phyloP scores from a whole-genome alignment of 2,888 invertebrate species.

The Zootermopsis nevadensis region DNA sequence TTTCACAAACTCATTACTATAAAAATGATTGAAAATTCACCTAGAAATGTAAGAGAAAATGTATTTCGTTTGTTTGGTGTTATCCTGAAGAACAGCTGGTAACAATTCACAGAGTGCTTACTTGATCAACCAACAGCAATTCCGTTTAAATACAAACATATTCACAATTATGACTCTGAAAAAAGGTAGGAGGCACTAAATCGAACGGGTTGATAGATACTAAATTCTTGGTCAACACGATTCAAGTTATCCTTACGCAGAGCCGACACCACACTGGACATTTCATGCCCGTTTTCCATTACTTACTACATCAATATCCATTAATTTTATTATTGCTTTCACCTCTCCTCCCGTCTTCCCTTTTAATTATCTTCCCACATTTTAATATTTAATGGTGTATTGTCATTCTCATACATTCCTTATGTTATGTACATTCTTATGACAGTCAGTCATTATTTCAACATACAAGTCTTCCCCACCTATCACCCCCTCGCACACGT shows the following conservation, averaged over 20 bases:
- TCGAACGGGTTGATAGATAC: not conserved
- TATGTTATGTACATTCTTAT: not conserved
- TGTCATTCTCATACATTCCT: conserved; percentile 1
- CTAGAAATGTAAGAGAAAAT: not conserved
- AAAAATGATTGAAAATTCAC: not conserved
- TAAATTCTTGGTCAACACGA: not conserved
- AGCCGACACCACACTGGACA: not conserved
- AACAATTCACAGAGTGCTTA: not conserved
- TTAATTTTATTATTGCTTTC: not conserved
- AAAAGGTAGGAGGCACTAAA: not conserved
- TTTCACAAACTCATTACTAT: not conserved
- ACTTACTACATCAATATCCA: not conserved
- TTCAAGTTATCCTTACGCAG: not conserved
- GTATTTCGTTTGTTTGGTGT: not conserved
- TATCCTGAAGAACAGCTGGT: not conserved
- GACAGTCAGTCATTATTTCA: conserved; percentile 8
- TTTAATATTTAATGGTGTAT: not conserved
- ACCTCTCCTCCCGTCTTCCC: not conserved
- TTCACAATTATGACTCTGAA: not conserved
- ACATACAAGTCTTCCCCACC: not conserved
- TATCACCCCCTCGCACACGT: not conserved
- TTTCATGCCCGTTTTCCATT: not conserved
- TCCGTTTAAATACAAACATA: not conserved
- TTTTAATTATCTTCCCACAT: not conserved
- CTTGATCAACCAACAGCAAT: not conserved